These are phyloP conservation scores for Pterocles gutturalis DNA, from an alignment of 2,113 vertebrate genomes.

Conservation along the genomic window DNA sequence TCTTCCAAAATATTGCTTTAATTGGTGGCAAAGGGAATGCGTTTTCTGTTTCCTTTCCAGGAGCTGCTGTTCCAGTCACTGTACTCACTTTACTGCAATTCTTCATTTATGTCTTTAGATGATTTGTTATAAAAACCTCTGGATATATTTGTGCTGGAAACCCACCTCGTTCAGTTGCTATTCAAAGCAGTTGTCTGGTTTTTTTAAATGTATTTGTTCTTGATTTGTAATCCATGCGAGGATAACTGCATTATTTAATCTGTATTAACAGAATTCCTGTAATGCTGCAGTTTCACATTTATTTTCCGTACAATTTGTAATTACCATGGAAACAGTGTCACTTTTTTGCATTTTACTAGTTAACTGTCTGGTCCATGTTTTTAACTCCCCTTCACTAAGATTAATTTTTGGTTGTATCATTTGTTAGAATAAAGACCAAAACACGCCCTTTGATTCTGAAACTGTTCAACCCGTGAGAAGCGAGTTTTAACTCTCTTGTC, in stretches of 20 bases:
- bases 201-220: constrained; percentile 8
- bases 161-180: not conserved
- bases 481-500: not conserved
- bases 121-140: not conserved
- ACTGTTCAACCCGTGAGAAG: not conserved
- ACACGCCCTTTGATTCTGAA: constrained; percentile 3
- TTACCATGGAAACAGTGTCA: not conserved
- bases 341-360: not conserved
- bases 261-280: constrained; percentile 48
- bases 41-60: not conserved
- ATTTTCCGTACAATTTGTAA: constrained; percentile 49
- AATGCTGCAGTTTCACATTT: constrained; percentile 69
- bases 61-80: constrained; percentile 33
- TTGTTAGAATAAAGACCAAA: constrained; percentile 75
- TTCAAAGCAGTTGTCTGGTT: not conserved
- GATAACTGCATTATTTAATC: constrained; percentile 3
- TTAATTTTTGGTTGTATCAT: constrained; percentile 55
- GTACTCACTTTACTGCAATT: not conserved
- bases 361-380: not conserved
- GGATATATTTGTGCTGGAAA: constrained; percentile 52
- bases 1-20: constrained; percentile 68
- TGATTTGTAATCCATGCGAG: not conserved
- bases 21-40: constrained; percentile 48
- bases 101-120: not conserved
- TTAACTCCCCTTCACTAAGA: constrained; percentile 38